Base-by-base conservation (phyloP, 2,113 vertebrate genomes). In the Falcunculus frontatus region DNA sequence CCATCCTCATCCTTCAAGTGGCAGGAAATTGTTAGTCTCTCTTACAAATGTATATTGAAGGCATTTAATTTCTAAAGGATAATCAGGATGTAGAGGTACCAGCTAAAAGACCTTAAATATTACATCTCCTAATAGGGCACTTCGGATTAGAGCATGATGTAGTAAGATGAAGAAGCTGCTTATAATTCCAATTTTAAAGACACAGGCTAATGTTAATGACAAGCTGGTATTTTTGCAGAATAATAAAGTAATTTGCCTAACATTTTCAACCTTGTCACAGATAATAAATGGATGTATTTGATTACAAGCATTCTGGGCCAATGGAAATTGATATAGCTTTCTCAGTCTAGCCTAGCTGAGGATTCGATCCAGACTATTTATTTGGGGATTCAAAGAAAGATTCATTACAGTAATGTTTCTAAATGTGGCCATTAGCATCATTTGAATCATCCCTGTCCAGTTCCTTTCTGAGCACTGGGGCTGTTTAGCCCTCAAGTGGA, bases 11-110 rank as follows among this genome's bases (percentile, higher is more conserved):
- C 93, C 92, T 95, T 95, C 79, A 33, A 79, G 93, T 82, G 90
- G 76, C 97, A 69, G 37, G 89, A 89, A 84, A 65, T 81, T 87
- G 86, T 89, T 93, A 93, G 76, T 83, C 55, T 91, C 50, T 49
- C 90, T 95, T 87, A 90, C 84, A 95, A 81, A 93, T 55, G 44
- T 94, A 25, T 77, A 50, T 91, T 93, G 92, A 96, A 96, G 92
- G 93, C 92, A 41, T 96, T 97, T 97, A 95, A 96, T 96, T 96
- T 96, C 87, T 89, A 84, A 95, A 89, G 92, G 95, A 96, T 96
- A 96, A 96, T 96, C 93, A 92, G 95, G 88, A 95, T 95, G 92
- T 94, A 96, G 95, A 74, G 65, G 89, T 95, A 92, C 76, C 76
- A 76, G 88, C 93, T 94, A 74, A 96, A 91, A 94, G 93, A 93